These are phyloP conservation scores for Spicauda simplicius DNA, from an alignment of 2,888 invertebrate species.

Conservation along the genomic window DNA sequence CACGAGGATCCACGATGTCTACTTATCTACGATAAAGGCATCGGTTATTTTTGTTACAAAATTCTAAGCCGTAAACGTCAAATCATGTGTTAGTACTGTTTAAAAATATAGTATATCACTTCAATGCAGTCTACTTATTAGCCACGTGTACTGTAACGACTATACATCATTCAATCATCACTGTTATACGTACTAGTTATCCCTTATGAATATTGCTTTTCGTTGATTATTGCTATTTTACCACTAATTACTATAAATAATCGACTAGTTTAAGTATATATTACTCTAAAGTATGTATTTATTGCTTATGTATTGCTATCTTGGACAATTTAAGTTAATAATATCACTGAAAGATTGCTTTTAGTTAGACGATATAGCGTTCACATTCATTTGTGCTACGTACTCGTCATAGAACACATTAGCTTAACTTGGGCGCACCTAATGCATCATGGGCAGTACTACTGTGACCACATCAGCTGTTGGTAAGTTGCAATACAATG, in stretches of 20 bases:
- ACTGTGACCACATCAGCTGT: neutral
- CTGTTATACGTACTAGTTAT: conserved; percentile 55
- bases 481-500: neutral
- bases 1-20: neutral
- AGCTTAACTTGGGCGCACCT: conserved; percentile 15
- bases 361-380: conserved; percentile 40
- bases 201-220: conserved; percentile 66
- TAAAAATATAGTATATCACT: conserved; percentile 35
- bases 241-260: conserved; percentile 47
- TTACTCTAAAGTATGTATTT: conserved; percentile 39
- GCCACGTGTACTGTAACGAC: conserved; percentile 52
- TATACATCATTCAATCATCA: too few species aligned
- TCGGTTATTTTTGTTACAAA: conserved; percentile 12
- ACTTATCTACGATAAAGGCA: conserved; percentile 7
- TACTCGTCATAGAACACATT: conserved; percentile 33
- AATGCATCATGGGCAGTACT: neutral
- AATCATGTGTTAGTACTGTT: conserved; percentile 25
- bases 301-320: conserved; percentile 66
- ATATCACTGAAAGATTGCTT: conserved; percentile 57
- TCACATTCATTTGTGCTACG: conserved; percentile 27
- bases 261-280: conserved; percentile 42
- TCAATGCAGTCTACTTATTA: conserved; percentile 70
- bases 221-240: conserved; percentile 42
- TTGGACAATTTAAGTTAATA: conserved; percentile 63
- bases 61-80: conserved; percentile 19